phyloP scores from a whole-genome alignment of 1,140 invertebrate genomes.

The Micrasema minimum region DNA sequence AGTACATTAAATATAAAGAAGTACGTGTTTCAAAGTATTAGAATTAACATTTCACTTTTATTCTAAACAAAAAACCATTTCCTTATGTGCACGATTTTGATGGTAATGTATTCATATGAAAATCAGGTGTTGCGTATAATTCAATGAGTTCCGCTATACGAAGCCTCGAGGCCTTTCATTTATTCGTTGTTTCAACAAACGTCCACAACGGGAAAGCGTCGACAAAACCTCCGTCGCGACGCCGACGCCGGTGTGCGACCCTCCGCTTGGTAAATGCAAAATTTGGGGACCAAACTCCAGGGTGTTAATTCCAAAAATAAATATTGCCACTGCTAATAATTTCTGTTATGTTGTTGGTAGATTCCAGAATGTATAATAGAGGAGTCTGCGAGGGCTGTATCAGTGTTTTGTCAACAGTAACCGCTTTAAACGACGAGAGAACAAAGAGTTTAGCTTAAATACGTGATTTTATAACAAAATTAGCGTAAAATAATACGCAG shows the following conservation, averaged over 20 bases:
- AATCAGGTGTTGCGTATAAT: constrained; percentile 32
- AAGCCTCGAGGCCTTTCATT: constrained; percentile 35
- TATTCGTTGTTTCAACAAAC: constrained; percentile 49
- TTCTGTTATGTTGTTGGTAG: constrained; percentile 37
- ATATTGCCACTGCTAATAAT: constrained; percentile 50
- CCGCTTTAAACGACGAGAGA: background rate
- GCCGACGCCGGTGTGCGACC: constrained; percentile 12
- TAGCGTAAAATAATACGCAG: too few species aligned
- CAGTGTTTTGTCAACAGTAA: constrained; percentile 13
- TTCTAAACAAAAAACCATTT: too few species aligned
- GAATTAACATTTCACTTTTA: too few species aligned
- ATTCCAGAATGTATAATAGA: constrained; percentile 19
- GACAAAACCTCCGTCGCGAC: constrained; percentile 20
- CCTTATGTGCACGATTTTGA: too few species aligned
- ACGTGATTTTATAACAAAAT: too few species aligned
- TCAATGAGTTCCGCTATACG: constrained; percentile 21
- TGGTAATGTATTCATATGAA: background rate
- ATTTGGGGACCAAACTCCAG: constrained; percentile 38
- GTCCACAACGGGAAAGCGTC: constrained; percentile 33
- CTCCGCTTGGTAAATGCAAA: constrained; percentile 41
- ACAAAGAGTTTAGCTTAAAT: too few species aligned
- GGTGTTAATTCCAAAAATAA: constrained; percentile 53
- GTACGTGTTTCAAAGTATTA: too few species aligned
- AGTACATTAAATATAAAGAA: too few species aligned
- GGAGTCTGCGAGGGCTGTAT: background rate